Base-by-base conservation (phyloP, 1,140 invertebrate species). In the Dreissena polymorpha region DNA sequence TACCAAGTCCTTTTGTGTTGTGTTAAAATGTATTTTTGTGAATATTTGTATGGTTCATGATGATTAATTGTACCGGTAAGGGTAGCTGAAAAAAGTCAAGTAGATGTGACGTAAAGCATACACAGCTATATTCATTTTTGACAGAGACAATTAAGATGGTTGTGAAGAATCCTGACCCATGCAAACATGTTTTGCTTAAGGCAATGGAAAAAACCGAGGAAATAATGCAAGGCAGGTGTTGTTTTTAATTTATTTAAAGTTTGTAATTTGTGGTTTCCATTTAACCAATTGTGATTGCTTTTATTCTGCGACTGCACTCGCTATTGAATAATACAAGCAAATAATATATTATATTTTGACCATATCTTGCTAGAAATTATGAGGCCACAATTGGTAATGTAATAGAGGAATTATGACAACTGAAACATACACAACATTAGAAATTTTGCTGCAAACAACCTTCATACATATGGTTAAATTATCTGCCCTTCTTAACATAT, bases 141-240 rank as follows among this genome's bases (percentile, higher is more conserved):
- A 39, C 18, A 80, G 77, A 72, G 18, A 71, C 55, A 23, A 80
- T 80, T 39, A 23, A 10, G 14, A 49, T 80, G 2, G 49, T 57
- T 13, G 27, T 71, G 0, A 51, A 39, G 18, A 14, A 0, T 14
- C 13, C 18, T 51, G 77, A 80, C 27, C 69, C 55, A 16, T 70
- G 77, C 50, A 80, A 63, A 51, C 3, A 80, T 3, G 29, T 60
- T 3, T 39, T 80, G 5, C 18, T 80, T 2, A 64, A 18, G 3
- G 68, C 68, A 63, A 80, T 80, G 53, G 69, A 71, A 29, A 25
- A 80, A 1, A 65, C 69, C 13, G 27, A 80, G 14, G 67, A 70
- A n/a, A 60, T 63, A 27, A 18, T 80, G 13, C 8, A 80, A 57
- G 77, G 77, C 70, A 16, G 0, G 18, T 50, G 1, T 53, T 10